Conservation (phyloP, 2,797 vertebrate genomes). For the Picus viridis region DNA sequence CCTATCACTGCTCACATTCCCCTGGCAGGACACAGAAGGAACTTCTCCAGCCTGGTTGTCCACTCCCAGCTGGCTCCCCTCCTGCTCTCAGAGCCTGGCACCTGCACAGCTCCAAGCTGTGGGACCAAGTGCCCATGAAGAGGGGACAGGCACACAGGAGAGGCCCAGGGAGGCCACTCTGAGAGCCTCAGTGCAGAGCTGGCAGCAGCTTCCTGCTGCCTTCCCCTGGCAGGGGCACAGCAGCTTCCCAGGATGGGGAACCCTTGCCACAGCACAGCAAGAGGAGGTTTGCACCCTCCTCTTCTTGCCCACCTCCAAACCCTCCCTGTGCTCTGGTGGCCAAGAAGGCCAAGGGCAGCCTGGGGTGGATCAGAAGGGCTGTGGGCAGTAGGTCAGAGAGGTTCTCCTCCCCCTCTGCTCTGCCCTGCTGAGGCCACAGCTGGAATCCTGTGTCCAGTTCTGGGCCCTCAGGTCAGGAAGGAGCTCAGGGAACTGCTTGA, state of each 20-base stretch:
- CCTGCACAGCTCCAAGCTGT: neutral
- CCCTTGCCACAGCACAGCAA: neutral
- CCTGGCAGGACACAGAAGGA: neutral
- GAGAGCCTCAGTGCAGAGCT: neutral
- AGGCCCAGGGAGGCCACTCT: neutral
- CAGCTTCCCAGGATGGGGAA: neutral
- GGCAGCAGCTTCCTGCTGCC: neutral
- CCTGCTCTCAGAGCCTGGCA: neutral
- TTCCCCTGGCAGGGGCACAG: neutral
- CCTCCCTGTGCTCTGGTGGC: neutral
- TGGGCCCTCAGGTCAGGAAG: no score
- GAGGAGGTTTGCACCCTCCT: neutral
- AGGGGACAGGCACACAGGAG: neutral
- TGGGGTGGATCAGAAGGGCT: no score
- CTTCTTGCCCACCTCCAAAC: neutral
- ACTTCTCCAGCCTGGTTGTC: neutral
- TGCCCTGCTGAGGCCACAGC: no score
- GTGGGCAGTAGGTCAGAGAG: no score
- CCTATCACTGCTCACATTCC: neutral
- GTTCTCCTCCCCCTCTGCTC: no score
- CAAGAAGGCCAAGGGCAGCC: neutral
- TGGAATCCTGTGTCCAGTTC: no score
- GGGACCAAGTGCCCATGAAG: neutral
- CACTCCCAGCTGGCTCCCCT: neutral
- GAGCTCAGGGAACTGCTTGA: no score